phyloP scores from a whole-genome alignment of 2,113 vertebrate genomes.

The Cyanistes caeruleus region DNA sequence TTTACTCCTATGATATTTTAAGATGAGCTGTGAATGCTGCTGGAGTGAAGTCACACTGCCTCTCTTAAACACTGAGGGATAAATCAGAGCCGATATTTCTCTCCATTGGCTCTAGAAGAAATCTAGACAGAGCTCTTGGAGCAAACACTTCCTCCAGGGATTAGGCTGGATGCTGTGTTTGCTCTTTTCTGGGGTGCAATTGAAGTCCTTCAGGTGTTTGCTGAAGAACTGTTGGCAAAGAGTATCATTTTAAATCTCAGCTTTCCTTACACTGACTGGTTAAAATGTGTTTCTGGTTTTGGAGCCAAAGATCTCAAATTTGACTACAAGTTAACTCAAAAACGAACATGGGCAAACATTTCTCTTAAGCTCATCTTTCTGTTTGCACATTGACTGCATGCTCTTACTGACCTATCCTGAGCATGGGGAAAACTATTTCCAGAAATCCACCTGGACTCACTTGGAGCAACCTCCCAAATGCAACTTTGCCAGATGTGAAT shows the following conservation, averaged over 20 bases:
- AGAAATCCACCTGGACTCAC: neutral
- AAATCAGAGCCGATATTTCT: neutral
- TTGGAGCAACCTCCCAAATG: neutral
- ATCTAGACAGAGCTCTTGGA: neutral
- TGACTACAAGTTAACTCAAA: neutral
- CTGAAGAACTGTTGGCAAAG: neutral
- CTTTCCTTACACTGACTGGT: neutral
- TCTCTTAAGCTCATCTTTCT: neutral
- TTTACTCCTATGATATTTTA: neutral
- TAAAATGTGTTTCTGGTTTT: neutral
- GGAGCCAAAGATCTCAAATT: neutral
- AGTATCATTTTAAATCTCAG: neutral
- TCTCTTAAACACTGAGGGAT: neutral
- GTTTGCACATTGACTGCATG: neutral
- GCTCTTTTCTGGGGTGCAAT: neutral
- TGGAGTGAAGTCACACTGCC: neutral
- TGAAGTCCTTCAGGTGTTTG: neutral
- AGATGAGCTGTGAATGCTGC: neutral
- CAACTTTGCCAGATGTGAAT: neutral
- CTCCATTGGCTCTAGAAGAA: neutral
- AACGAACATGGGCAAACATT: neutral
- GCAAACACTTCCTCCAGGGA: neutral
- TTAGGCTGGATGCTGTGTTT: neutral
- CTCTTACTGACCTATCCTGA: neutral
- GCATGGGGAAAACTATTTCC: neutral